Evolutionary conservation across 2,113 vertebrate species (phyloP), one percentile per base, ranked within the genome.

Genomic region (Miniopterus natalensis): DNA sequence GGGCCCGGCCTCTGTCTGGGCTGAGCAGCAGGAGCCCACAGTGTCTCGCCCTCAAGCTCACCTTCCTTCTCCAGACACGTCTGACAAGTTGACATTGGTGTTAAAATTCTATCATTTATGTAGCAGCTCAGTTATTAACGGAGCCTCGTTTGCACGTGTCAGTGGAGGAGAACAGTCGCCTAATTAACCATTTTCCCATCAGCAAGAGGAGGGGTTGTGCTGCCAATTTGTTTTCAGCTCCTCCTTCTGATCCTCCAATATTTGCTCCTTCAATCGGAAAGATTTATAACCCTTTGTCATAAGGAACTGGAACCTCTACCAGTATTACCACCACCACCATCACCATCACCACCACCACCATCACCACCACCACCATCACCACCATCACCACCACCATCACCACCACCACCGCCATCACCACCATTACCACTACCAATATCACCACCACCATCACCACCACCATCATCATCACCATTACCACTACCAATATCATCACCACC

Each of bases 71-170:
- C 89, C 70, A 53, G 63, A 73, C 79, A 45, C 0, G 1, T 68
- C 88, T 88, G 96, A 96, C 90, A 95, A 74, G 78, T 14, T 97
- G 96, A 95, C 88, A 70, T 36, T 29, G 42, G 66, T 91, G 95
- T 95, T 96, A 93, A 97, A 96, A 40, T 92, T 96, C 92, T 96
- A 96, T 96, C 96, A 84, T 95, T 97, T 94, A 79, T 61, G 84
- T 97, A 97, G 89, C 95, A 95, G 94, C 93, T 97, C 75, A 5
- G 89, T 98, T 98, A 97, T 95, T 96, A 98, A 96, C 42, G 0
- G 71, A 84, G 65, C 86, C 96, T 98, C 98, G 97, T 98, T 98
- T 98, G 98, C 98, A 98, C 92, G 7, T 95, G 97, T 97, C 98
- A 98, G 94, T 83, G 68, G 90, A 97, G 36, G 94, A 98, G 98